Evolutionary conservation across 2,113 vertebrate genomes (phyloP), one percentile per base, ranked within the genome.

Genomic region (Petaurus breviceps): DNA sequence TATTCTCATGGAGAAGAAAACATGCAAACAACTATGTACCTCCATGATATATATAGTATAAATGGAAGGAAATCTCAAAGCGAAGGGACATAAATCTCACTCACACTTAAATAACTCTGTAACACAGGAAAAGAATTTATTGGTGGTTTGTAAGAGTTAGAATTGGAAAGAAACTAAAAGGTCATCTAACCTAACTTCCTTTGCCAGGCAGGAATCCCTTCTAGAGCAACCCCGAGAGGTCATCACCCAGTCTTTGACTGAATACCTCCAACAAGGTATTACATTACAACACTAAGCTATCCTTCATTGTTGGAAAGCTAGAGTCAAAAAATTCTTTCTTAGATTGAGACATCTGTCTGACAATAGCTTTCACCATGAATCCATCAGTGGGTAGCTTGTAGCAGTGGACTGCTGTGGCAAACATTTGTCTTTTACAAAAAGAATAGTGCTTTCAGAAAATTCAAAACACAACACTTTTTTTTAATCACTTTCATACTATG

Each of bases 51-150:
- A n/a, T 84, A 84, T 19, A 43, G 19, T 84, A 43, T 43, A 84
- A 84, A 84, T 84, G n/a, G 68, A 43, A 84, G 16, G 68, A 22
- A 84, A 84, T 84, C 68, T 43, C 68, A 84, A 43, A 84, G n/a
- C n/a, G 94, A 96, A 98, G 93, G 54, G 55, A 90, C 49, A 43
- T 89, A 96, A 95, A 95, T 94, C 96, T 97, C 91, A 49, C 84
- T 94, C 92, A 43, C 19, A 52, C 54, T 92, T 91, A 55, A 3
- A 51, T 89, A 95, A 93, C 31, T 94, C 19, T 12, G 14, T 50
- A 95, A 89, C 53, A 93, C 43, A 57, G 94, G 94, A 90, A 92
- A 53, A 46, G 57, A 92, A 50, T 91, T 53, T 89, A 53, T 90
- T 11, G 51, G 93, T 90, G 10, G 0, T 53, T 89, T 37, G 90